Evolutionary conservation across 2,888 invertebrate genomes (phyloP).

Genomic region (Dermolepida albohirtum): DNA sequence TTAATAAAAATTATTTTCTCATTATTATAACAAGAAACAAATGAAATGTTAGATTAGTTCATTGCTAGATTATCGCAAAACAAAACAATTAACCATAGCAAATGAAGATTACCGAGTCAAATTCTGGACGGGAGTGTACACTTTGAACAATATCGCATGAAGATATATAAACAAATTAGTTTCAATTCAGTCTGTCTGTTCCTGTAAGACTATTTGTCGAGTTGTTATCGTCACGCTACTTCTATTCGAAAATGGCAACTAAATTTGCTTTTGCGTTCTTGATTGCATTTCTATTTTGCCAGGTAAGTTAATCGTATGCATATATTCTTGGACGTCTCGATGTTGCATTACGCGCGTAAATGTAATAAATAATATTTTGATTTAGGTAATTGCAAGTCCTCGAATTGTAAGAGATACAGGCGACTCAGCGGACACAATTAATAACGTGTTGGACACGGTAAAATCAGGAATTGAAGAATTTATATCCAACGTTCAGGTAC

Average conservation of each 20-base stretch:
- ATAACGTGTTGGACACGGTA: slow-evolving; percentile 33
- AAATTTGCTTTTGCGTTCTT: slow-evolving; percentile 29
- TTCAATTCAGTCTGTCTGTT: slow-evolving; percentile 13
- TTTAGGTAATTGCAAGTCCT: slow-evolving; percentile 20
- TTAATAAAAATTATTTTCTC: too few relatives aligned
- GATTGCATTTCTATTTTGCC: slow-evolving; percentile 26
- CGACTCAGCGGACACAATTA: slow-evolving; percentile 30
- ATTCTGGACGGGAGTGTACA: not conserved
- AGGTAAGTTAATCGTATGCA: slow-evolving; percentile 18
- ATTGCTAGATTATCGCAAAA: too few relatives aligned
- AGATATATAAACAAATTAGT: slow-evolving; percentile 36
- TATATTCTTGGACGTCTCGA: not conserved
- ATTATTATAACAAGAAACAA: too few relatives aligned
- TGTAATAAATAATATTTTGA: not conserved
- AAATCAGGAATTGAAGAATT: slow-evolving; percentile 41
- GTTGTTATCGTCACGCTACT: not conserved
- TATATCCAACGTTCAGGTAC: slow-evolving; percentile 42
- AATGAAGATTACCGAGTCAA: not conserved
- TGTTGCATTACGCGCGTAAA: not conserved
- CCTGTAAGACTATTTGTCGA: slow-evolving; percentile 3
- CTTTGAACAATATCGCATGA: slow-evolving; percentile 4
- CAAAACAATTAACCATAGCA: too few relatives aligned
- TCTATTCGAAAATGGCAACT: slow-evolving; percentile 24
- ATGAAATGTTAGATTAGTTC: too few relatives aligned
- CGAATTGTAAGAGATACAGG: slow-evolving; percentile 9